Percentiles rank a stretch among this genome's conserved stretches.
Evolutionary conservation across 2,888 invertebrate genomes (phyloP).

Genomic region (Scaptomyza tumidula): DNA sequence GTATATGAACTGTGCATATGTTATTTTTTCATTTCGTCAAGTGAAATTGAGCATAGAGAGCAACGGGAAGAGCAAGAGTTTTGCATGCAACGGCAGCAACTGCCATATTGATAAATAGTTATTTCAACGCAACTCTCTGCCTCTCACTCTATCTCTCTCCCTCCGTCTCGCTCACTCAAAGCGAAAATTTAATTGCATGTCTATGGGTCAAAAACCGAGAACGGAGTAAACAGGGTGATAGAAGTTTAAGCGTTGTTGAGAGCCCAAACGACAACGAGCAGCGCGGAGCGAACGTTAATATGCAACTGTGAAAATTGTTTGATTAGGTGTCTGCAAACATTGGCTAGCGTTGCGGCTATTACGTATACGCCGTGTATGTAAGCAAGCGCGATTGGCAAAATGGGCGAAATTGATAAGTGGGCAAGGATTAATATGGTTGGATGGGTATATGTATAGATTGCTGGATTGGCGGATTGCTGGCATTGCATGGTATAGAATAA

Average conservation of each 20-base stretch:
- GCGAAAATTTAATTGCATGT: constrained; percentile 57
- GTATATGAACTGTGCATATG: constrained; percentile 33
- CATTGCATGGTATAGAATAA: background rate
- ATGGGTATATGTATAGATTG: background rate
- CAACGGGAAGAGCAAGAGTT: background rate
- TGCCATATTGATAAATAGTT: constrained; percentile 63
- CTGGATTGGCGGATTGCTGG: background rate
- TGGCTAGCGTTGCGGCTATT: constrained; percentile 26
- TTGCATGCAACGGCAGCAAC: constrained; percentile 15
- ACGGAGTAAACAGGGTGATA: background rate
- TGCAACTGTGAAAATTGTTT: constrained; percentile 64
- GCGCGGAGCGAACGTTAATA: constrained; percentile 11
- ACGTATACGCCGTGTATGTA: constrained; percentile 29
- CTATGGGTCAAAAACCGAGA: background rate
- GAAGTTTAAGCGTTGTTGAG: background rate
- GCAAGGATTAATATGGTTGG: background rate
- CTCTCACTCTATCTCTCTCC: background rate
- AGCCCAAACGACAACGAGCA: background rate
- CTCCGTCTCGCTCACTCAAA: constrained; percentile 42
- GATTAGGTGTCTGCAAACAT: constrained; percentile 60
- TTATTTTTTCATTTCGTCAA: constrained; percentile 66
- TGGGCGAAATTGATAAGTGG: background rate
- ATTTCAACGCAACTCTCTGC: constrained; percentile 29
- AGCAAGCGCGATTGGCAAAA: background rate
- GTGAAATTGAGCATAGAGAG: constrained; percentile 35